phyloP scores from a whole-genome alignment of 2,113 vertebrate genomes.

The Sialia sialis region DNA sequence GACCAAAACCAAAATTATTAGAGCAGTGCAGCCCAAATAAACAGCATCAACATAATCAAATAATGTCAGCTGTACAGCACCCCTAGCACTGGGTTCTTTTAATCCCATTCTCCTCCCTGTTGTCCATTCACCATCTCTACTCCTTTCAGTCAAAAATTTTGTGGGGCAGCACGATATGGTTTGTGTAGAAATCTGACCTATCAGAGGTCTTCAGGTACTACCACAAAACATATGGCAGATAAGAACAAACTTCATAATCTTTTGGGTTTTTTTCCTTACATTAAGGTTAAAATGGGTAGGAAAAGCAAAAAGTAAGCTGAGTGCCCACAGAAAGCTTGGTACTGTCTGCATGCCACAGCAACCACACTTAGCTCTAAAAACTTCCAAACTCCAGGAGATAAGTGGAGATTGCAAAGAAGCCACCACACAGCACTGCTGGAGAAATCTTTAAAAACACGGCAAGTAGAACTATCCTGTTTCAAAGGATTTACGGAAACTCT shows the following conservation, averaged over 20 bases:
- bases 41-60: background rate
- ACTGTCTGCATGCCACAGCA: background rate
- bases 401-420: constrained; percentile 17
- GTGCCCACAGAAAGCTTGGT: background rate
- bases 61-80: background rate
- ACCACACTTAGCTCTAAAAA: background rate
- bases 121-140: background rate
- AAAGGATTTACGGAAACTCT: background rate
- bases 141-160: background rate
- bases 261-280: background rate
- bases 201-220: background rate
- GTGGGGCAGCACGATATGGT: background rate
- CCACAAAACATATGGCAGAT: background rate
- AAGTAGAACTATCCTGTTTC: constrained; percentile 4
- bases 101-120: background rate
- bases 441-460: background rate
- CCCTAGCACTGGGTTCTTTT: background rate
- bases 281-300: background rate
- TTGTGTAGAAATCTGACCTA: background rate
- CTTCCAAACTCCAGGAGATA: background rate
- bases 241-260: background rate
- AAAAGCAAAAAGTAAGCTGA: background rate
- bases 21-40: background rate
- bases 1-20: background rate
- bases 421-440: background rate